Evolutionary conservation across 2,797 vertebrate genomes (phyloP).

Genomic region (Bucorvus abyssinicus): DNA sequence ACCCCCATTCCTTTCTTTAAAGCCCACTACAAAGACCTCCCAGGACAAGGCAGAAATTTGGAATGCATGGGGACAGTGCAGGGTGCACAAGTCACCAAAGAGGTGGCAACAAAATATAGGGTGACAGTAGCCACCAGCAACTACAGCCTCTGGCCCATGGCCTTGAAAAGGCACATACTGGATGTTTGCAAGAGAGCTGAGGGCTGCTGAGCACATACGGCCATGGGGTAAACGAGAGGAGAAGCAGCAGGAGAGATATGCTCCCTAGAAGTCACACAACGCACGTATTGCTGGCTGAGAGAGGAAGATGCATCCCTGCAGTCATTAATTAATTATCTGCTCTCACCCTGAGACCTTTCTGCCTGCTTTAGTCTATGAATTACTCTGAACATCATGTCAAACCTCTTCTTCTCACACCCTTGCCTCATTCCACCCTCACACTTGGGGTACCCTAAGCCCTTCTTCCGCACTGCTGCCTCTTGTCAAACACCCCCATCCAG

Average conservation of each 20-base stretch:
- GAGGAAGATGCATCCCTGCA: not conserved
- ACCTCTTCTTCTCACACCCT: not conserved
- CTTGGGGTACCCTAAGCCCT: not conserved
- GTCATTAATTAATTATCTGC: conserved; percentile 64
- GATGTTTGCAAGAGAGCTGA: not conserved
- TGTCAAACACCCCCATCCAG: not conserved
- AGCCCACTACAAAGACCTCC: not conserved
- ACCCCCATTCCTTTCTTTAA: not conserved
- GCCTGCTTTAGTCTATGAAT: conserved; percentile 42
- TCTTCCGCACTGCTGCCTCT: not conserved
- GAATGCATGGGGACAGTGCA: not conserved
- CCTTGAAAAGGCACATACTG: not conserved
- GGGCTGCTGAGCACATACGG: not conserved
- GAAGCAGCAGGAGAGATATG: not conserved
- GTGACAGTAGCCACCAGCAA: not conserved
- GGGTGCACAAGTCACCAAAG: not conserved
- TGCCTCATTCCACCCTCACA: not conserved
- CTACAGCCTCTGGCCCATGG: not conserved
- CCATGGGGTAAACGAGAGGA: not conserved
- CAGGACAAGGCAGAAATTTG: not conserved
- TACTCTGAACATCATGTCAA: not conserved
- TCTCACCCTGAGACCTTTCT: conserved; percentile 29
- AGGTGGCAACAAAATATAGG: not conserved
- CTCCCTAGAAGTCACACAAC: not conserved
- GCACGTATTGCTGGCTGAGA: not conserved